phyloP scores from a whole-genome alignment of 2,113 vertebrate genomes.

The Embiotoca jacksoni region DNA sequence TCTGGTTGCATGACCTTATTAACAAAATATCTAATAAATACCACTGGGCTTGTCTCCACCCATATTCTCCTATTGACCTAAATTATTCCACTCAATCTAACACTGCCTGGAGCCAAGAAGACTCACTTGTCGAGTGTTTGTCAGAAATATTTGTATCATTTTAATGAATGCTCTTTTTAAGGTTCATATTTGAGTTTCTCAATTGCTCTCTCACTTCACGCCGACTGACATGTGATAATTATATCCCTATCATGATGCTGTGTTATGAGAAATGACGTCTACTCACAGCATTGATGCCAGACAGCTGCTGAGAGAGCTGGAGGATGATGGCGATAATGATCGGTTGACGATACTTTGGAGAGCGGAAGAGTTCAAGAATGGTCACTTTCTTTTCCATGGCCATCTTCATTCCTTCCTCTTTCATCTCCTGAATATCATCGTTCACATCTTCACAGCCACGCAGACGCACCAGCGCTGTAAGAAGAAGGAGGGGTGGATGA shows the following conservation, averaged over 20 bases:
- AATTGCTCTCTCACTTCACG: not conserved
- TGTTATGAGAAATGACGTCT: conserved; percentile 1
- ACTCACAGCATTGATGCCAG: conserved; percentile 97
- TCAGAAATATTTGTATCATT: conserved; percentile 29
- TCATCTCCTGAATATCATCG: conserved; percentile 94
- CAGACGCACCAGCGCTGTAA: conserved; percentile 88
- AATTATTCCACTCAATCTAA: conserved; percentile 51
- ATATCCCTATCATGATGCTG: not conserved
- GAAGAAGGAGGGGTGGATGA: not conserved
- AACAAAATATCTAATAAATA: conserved; percentile 45
- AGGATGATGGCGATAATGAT: conserved; percentile 93
- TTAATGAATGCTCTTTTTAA: conserved; percentile 31
- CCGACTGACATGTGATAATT: too few relatives aligned
- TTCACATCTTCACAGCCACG: conserved; percentile 88
- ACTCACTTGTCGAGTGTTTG: conserved; percentile 12
- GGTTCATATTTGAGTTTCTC: conserved; percentile 14
- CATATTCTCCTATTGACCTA: conserved; percentile 16
- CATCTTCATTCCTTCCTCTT: conserved; percentile 91
- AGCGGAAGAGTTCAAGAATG: conserved; percentile 90
- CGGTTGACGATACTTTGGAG: conserved; percentile 89
- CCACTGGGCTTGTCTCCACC: conserved; percentile 25
- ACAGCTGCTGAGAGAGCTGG: conserved; percentile 97
- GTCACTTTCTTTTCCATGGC: conserved; percentile 91
- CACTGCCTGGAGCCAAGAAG: conserved; percentile 33
- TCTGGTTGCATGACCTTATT: conserved; percentile 57